These are phyloP conservation scores for Thaumetopoea pityocampa DNA, from an alignment of 1,140 invertebrate species.

Conservation along the genomic window DNA sequence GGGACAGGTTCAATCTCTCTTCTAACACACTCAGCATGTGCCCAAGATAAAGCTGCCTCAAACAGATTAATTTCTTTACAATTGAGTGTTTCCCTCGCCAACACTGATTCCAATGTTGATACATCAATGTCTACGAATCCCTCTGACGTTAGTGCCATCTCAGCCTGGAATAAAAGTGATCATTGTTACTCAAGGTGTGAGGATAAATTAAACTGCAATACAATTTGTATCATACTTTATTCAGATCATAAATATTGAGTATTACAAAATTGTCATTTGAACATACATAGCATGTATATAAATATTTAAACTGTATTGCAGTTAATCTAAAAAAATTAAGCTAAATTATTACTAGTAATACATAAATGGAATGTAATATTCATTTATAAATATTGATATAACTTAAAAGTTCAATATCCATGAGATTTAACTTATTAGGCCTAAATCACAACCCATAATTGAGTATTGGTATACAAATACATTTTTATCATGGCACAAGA, in stretches of 20 bases:
- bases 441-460: constrained; percentile 64
- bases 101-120: constrained; percentile 90
- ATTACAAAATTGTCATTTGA: constrained; percentile 38
- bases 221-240: constrained; percentile 69
- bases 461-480: constrained; percentile 30
- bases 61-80: constrained; percentile 94
- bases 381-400: constrained; percentile 11
- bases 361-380: constrained; percentile 18
- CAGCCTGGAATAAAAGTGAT: constrained; percentile 82
- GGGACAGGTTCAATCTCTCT: constrained; percentile 86
- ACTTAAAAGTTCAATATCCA: constrained; percentile 12
- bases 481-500: constrained; percentile 27
- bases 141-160: constrained; percentile 94
- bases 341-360: constrained; percentile 32
- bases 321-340: constrained; percentile 33
- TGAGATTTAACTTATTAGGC: constrained; percentile 30
- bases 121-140: constrained; percentile 95
- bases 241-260: constrained; percentile 43
- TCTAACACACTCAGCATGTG: constrained; percentile 88
- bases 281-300: constrained; percentile 38
- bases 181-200: constrained; percentile 34
- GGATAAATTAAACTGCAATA: constrained; percentile 75
- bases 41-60: constrained; percentile 93
- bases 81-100: constrained; percentile 92
- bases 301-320: constrained; percentile 66